Conservation (phyloP, 1,140 invertebrate genomes). For the Nasonia giraulti region DNA sequence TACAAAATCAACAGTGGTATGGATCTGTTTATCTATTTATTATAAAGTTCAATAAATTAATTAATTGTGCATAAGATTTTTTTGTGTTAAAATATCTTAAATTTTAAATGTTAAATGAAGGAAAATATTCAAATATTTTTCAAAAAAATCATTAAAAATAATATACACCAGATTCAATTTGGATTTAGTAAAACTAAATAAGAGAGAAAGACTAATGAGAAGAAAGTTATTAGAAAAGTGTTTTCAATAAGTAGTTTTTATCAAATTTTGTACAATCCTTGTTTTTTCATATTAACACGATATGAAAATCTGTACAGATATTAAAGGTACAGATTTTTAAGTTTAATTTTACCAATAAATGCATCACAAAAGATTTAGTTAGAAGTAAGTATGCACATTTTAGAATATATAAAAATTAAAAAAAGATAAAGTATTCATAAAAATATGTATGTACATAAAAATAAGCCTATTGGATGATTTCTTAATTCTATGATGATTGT, state of each 20-base stretch:
- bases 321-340: no score
- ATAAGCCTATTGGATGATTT: background rate
- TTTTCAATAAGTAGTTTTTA: background rate
- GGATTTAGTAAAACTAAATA: background rate
- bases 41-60: conserved; percentile 7
- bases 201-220: conserved; percentile 13
- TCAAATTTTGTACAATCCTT: background rate
- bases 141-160: background rate
- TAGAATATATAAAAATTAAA: background rate
- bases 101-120: no score
- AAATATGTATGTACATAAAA: conserved; percentile 1
- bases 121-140: background rate
- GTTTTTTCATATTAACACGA: background rate
- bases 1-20: conserved; percentile 11
- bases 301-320: no score
- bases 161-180: background rate
- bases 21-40: conserved; percentile 11
- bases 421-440: background rate
- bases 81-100: background rate
- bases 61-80: background rate
- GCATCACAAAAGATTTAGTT: background rate
- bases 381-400: background rate
- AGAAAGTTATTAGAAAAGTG: background rate
- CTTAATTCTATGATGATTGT: conserved; percentile 6
- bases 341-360: no score